Base-by-base conservation (phyloP, 37 sponge, comb jelly and placozoan genomes). In the Oopsacas minuta region DNA sequence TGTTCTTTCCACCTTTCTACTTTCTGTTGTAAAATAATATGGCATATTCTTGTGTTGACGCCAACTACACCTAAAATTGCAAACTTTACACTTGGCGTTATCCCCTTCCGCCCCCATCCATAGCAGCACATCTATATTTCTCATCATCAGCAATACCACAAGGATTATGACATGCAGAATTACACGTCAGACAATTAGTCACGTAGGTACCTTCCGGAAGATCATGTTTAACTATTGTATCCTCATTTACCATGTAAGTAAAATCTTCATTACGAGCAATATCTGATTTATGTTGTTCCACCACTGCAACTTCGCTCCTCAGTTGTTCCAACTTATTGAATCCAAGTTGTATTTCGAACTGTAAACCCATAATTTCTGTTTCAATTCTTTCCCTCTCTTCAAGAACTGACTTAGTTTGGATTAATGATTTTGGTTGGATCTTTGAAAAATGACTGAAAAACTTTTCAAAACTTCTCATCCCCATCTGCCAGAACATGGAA, bases 121-220 rank as follows among this genome's bases (percentile, higher is more conserved):
- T 93, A 0, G 91, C 94, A 37, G 83, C 1, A 52, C 94, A 93
- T 0, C 42, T 86, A 37, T 17, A 85, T 53, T 89, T 91, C 38
- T n/a, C n/a, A n/a, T n/a, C n/a, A n/a, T n/a, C n/a, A n/a, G n/a
- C n/a, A n/a, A n/a, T n/a, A n/a, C n/a, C 52, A 82, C 94, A 93
- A 7, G 23, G 23, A 23, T 84, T 3, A 82, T 93, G 94, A 69
- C 94, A 93, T 20, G 94, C 91, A 37, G 35, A 82, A 82, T 93
- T 86, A 38, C 94, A 93, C 0, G 20, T 87, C 15, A 85, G 38
- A 38, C 94, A 93, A 83, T 90, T 93, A 39, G 91, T 93, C 17
- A 84, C 88, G 83, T 86, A 91, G 8, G 8, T 34, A 15, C 91
- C 93, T 0, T 23, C 32, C 0, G 82, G 69, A n/a, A n/a, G n/a